A percentile compares a stretch with the other conserved stretches of the same genome.
Evolutionary conservation across 2,888 invertebrate species (phyloP).

Genomic region (Hartigia nigra): DNA sequence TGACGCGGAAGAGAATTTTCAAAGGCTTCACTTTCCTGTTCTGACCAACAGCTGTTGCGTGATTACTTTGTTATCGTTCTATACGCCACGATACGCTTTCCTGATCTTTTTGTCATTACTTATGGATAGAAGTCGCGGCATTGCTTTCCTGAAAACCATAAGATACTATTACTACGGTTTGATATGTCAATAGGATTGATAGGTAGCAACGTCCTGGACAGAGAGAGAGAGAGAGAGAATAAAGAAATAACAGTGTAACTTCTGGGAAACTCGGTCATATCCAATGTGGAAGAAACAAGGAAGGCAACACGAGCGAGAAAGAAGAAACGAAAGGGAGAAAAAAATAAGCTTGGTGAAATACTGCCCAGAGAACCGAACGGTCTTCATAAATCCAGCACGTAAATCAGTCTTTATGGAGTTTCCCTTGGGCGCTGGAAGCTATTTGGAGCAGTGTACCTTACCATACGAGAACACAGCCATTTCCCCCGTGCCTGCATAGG

Average conservation of each 20-base stretch:
- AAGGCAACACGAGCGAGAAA: background rate
- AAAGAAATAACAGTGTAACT: background rate
- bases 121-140: no score
- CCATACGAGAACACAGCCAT: background rate
- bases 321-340: background rate
- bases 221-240: no score
- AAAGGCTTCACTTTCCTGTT: no score
- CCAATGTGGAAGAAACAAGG: slow-evolving; percentile 32
- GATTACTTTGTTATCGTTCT: no score
- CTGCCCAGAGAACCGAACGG: slow-evolving; percentile 58
- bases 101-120: no score
- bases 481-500: background rate
- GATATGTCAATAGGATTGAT: background rate
- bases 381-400: slow-evolving; percentile 62
- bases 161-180: background rate
- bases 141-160: no score
- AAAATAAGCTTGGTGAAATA: slow-evolving; percentile 46
- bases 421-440: slow-evolving; percentile 31
- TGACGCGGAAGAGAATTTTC: no score
- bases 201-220: no score
- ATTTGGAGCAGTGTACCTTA: slow-evolving; percentile 26
- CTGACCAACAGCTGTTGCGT: no score
- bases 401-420: slow-evolving; percentile 62
- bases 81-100: no score
- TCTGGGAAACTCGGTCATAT: background rate